A percentile compares a stretch with the other conserved stretches of the same genome.
Conservation (phyloP, 1,140 invertebrate genomes). For the Oncopeltus fasciatus region DNA sequence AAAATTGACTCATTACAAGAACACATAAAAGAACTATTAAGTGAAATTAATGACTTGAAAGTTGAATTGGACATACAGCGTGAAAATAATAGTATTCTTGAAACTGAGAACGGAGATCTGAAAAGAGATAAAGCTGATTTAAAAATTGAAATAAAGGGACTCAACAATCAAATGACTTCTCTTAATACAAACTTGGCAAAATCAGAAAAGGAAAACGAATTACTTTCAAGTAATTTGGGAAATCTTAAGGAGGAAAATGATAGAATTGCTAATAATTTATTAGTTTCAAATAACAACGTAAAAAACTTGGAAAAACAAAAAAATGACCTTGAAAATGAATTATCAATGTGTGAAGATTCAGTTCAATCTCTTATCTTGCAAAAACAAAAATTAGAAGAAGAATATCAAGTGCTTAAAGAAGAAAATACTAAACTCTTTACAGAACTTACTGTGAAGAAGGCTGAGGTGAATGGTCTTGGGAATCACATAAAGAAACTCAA, state of each 20-base stretch:
- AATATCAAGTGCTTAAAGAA: neutral
- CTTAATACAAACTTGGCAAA: neutral
- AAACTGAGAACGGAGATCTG: neutral
- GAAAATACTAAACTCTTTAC: neutral
- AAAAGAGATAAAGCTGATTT: neutral
- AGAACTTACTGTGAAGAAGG: neutral
- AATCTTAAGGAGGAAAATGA: neutral
- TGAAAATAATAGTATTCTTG: neutral
- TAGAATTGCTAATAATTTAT: neutral
- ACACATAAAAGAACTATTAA: neutral
- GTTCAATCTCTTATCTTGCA: neutral
- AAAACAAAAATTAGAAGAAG: neutral
- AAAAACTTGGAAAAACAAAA: neutral
- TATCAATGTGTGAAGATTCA: neutral
- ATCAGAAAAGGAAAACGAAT: neutral
- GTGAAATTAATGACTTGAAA: neutral
- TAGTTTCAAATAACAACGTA: neutral
- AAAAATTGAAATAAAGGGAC: neutral
- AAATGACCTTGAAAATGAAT: neutral
- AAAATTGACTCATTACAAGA: neutral
- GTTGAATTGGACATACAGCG: neutral
- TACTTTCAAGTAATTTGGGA: neutral
- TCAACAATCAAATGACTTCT: neutral
- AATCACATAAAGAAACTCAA: neutral
- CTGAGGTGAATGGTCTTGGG: neutral